Evolutionary conservation across 1,140 invertebrate species (phyloP).

Genomic region (Diploscapter pachys): DNA sequence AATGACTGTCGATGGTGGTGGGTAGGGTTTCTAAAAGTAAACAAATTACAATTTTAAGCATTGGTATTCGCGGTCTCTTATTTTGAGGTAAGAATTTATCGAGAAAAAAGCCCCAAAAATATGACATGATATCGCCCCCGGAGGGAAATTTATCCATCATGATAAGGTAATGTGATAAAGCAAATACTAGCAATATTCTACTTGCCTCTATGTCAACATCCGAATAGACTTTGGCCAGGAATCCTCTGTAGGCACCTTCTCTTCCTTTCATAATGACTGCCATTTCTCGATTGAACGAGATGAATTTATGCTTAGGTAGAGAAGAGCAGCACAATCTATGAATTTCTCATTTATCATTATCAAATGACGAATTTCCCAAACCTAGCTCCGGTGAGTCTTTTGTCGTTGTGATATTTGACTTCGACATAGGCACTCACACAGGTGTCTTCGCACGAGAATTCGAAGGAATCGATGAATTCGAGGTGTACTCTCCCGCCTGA

Average conservation of each 20-base stretch:
- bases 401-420: constrained; percentile 41
- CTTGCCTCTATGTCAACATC: constrained; percentile 20
- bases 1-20: no score
- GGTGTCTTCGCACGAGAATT: constrained; percentile 55
- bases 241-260: constrained; percentile 37
- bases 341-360: constrained; percentile 7
- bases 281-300: constrained; percentile 44
- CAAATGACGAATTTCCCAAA: constrained; percentile 5
- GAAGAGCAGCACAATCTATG: constrained; percentile 52
- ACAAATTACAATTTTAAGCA: no score
- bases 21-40: no score
- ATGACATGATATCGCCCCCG: no score
- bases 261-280: constrained; percentile 49
- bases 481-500: constrained; percentile 44
- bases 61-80: no score
- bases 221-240: constrained; percentile 44
- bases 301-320: constrained; percentile 41
- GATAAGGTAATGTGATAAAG: no score
- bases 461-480: constrained; percentile 50
- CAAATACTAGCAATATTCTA: no score
- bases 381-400: constrained; percentile 27
- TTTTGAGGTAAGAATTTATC: no score
- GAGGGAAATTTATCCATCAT: no score
- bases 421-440: constrained; percentile 57
- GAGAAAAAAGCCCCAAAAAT: neutral